Percentiles rank a stretch among this genome's conserved stretches.
phyloP scores from a whole-genome alignment of 2,797 vertebrate species.

The Schizothorax lantsangensis region DNA sequence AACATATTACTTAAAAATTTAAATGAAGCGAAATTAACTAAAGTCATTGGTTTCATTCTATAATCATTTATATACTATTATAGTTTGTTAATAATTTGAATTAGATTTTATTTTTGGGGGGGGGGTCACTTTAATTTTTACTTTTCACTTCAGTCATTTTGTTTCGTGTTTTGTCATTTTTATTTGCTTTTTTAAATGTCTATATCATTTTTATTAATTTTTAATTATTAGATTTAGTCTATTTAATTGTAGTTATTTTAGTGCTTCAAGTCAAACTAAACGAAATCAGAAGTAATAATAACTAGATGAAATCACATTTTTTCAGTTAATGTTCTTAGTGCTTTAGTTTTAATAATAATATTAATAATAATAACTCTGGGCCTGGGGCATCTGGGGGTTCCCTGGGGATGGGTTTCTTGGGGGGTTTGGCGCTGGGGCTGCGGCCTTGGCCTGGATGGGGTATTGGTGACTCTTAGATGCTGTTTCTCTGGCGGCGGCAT shows the following conservation, averaged over 20 bases:
- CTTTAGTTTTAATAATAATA: neutral
- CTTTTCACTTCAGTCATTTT: neutral
- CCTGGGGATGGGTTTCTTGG: too few species aligned
- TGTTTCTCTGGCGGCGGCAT: too few species aligned
- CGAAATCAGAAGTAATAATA: neutral
- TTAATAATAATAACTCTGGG: neutral
- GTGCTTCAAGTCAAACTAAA: neutral
- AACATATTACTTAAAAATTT: neutral
- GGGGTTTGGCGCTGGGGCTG: too few species aligned
- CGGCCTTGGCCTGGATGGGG: too few species aligned
- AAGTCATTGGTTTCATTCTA: neutral
- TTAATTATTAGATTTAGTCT: neutral
- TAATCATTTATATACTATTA: neutral
- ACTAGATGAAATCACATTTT: neutral
- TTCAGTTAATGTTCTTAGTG: neutral
- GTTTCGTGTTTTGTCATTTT: neutral
- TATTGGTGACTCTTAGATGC: too few species aligned
- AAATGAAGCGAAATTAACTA: neutral
- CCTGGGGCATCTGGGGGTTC: too few species aligned
- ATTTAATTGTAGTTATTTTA: neutral
- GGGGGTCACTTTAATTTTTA: neutral
- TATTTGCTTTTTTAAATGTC: too few species aligned
- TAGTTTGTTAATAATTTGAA: neutral
- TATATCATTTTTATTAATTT: neutral
- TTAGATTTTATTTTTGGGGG: neutral